phyloP scores from a whole-genome alignment of 2,113 vertebrate species.

The Chaetodon auriga region DNA sequence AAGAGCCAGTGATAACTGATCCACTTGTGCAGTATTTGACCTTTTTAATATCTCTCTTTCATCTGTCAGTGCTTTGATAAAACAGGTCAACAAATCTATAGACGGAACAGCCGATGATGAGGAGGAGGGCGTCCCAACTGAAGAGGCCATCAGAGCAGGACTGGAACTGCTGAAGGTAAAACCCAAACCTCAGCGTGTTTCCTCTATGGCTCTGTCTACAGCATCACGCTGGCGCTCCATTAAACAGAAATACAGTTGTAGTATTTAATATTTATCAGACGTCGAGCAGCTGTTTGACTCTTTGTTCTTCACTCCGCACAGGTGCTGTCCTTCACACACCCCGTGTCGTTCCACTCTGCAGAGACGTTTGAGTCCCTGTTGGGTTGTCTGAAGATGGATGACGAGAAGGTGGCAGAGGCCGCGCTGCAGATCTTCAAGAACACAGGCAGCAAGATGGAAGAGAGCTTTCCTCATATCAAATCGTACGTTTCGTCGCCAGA shows the following conservation, averaged over 20 bases:
- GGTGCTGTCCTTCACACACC: constrained; percentile 98
- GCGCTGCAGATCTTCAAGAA: constrained; percentile 98
- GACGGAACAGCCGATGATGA: constrained; percentile 96
- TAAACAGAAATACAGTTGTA: not conserved
- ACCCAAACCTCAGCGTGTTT: not conserved
- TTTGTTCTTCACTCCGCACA: constrained; percentile 60
- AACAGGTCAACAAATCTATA: constrained; percentile 97
- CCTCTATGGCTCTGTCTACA: not conserved
- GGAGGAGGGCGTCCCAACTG: constrained; percentile 96
- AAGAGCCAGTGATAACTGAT: not conserved
- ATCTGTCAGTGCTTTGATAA: constrained; percentile 90
- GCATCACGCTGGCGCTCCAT: not conserved
- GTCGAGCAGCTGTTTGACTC: not conserved
- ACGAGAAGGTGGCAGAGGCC: constrained; percentile 98
- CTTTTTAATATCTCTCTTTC: not conserved
- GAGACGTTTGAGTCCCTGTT: constrained; percentile 98
- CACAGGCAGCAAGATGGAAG: constrained; percentile 96
- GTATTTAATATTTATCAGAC: not conserved
- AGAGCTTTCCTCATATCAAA: constrained; percentile 97
- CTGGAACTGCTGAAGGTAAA: constrained; percentile 96
- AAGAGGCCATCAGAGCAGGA: constrained; percentile 95
- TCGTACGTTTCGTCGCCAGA: constrained; percentile 86
- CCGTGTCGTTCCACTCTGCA: constrained; percentile 98
- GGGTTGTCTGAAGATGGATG: constrained; percentile 98
- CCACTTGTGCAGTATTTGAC: not conserved